phyloP scores from a whole-genome alignment of 1,140 invertebrate species.

The Radopholus similis region DNA sequence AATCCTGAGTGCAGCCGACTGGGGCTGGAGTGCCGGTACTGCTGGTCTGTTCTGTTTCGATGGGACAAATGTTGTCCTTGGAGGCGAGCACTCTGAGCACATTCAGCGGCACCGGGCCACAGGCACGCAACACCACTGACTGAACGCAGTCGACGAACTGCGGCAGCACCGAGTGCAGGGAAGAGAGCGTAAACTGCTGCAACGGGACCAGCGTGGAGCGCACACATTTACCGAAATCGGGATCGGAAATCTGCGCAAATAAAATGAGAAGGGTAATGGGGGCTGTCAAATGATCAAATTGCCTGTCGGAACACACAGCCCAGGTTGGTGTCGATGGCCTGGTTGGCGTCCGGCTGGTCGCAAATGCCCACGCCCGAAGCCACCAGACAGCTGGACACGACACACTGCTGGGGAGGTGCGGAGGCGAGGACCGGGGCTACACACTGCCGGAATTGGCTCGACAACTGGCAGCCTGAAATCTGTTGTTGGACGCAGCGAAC shows the following conservation, averaged over 20 bases:
- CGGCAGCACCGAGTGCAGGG: slow-evolving; percentile 45
- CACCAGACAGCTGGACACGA: slow-evolving; percentile 55
- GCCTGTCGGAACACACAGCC: slow-evolving; percentile 52
- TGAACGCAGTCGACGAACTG: slow-evolving; percentile 56
- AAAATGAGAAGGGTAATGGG: slow-evolving; percentile 14
- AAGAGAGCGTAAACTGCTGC: slow-evolving; percentile 48
- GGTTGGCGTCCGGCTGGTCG: slow-evolving; percentile 47
- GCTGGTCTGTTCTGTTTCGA: slow-evolving; percentile 7
- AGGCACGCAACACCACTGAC: slow-evolving; percentile 47
- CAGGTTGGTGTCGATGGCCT: slow-evolving; percentile 52
- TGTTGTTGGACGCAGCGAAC: not conserved
- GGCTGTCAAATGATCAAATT: slow-evolving; percentile 8
- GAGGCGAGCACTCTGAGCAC: slow-evolving; percentile 49
- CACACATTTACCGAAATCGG: slow-evolving; percentile 55
- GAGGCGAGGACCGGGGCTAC: slow-evolving; percentile 11
- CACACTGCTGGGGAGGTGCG: slow-evolving; percentile 18
- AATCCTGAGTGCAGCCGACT: no score
- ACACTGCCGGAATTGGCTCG: slow-evolving; percentile 39
- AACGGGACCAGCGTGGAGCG: slow-evolving; percentile 51
- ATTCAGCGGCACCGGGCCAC: slow-evolving; percentile 47
- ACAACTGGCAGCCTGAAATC: slow-evolving; percentile 47
- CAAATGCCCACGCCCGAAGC: slow-evolving; percentile 51
- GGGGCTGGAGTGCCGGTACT: no score
- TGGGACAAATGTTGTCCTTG: not conserved
- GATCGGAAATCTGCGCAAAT: slow-evolving; percentile 44